Evolutionary conservation across 2,113 vertebrate species (phyloP), one percentile per base, ranked within the genome.

Genomic region (Labeo rohita): DNA sequence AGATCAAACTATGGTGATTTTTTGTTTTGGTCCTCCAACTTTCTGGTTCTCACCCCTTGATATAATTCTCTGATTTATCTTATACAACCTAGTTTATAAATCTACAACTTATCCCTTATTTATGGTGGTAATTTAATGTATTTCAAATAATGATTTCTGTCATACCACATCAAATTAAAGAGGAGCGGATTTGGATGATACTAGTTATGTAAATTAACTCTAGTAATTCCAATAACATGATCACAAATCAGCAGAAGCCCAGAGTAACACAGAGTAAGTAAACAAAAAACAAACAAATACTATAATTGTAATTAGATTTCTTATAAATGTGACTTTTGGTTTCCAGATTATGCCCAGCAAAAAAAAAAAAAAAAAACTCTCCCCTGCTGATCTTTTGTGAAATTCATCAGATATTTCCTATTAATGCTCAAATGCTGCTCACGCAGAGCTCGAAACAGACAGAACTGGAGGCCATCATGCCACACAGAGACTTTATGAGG

Each of bases 381-480:
- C 39, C 39, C 39, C 39, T 39, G 39, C 59, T 63, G 59, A 10
- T 23, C 59, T 63, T 63, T 63, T 63, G 59, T 11, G n/a, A 8
- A 23, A 23, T 63, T 63, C 9, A 11, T 23, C n/a, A 63, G 5
- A 39, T 39, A 5, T 39, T 39, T 39, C 39, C 10, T 9, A 83
- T 3, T 23, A 18, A 54, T 81, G 76, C 87, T 87, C 73, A 85
- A 82, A 85, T 88, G 73, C 70, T 88, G 84, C 78, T 85, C 59
- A 75, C 34, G 61, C 34, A 21, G 59, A 34, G 72, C 52, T 49
- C 18, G 39, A 34, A 73, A 49, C 28, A 59, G 18, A 10, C 70
- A n/a, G 39, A 63, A 52, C 47, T 47, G 47, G 56, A 95, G 90
- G 89, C 92, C 90, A 86, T 92, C 93, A 63, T 93, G 93, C 91